A percentile compares a stretch with the other conserved stretches of the same genome.
Conservation (phyloP, 2,113 vertebrate species). For the Tympanuchus pallidicinctus region DNA sequence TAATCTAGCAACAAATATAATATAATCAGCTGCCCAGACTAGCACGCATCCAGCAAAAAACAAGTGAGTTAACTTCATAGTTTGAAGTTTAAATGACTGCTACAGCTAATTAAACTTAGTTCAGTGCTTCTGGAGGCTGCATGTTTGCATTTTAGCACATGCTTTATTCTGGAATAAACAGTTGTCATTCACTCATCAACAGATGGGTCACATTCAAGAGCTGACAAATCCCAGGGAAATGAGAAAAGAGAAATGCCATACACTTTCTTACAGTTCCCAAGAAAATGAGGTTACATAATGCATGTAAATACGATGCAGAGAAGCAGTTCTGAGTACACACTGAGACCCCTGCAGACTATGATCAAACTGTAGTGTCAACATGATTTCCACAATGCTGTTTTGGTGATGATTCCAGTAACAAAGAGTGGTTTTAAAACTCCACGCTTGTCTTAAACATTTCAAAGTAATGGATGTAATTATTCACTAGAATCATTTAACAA, state of each 20-base stretch:
- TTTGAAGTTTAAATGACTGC: constrained; percentile 44
- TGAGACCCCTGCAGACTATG: not conserved
- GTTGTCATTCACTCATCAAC: constrained; percentile 38
- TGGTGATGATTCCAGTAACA: not conserved
- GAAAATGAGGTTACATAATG: not conserved
- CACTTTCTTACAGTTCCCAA: not conserved
- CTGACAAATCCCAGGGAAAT: not conserved
- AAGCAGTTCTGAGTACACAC: not conserved
- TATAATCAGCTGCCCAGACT: constrained; percentile 15
- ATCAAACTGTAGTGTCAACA: not conserved
- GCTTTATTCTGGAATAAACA: constrained; percentile 40
- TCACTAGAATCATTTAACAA: constrained; percentile 2
- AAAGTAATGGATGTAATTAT: constrained; percentile 41
- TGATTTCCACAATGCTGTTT: not conserved
- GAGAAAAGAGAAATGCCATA: not conserved
- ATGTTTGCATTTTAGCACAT: constrained; percentile 12
- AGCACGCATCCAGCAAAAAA: constrained; percentile 2
- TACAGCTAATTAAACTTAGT: constrained; percentile 42
- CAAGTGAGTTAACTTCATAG: constrained; percentile 19
- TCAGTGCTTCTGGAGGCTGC: not conserved
- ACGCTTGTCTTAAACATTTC: constrained; percentile 27
- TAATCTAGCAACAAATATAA: constrained; percentile 19
- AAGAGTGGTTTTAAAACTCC: constrained; percentile 16
- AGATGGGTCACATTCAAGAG: constrained; percentile 19
- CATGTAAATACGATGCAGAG: not conserved